phyloP scores from a whole-genome alignment of 2,888 invertebrate genomes.

The Nowickia ferox region DNA sequence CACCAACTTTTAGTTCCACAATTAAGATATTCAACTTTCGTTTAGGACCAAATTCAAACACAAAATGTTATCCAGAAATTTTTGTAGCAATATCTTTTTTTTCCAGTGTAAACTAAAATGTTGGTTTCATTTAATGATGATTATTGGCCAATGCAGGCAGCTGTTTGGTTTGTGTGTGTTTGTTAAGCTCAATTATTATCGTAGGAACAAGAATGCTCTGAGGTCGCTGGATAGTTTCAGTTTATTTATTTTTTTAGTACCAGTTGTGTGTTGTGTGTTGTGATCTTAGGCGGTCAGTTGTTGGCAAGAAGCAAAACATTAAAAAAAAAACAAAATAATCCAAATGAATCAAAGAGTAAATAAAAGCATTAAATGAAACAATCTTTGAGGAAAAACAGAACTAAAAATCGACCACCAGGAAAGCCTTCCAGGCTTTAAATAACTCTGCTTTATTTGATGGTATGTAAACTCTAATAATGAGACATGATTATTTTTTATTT shows the following conservation, averaged over 20 bases:
- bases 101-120: conserved; percentile 35
- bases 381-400: not conserved
- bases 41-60: too few relatives aligned
- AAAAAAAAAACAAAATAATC: conserved; percentile 26
- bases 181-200: conserved; percentile 40
- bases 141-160: conserved; percentile 71
- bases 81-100: not conserved
- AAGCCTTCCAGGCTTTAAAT: conserved; percentile 67
- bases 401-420: conserved; percentile 68
- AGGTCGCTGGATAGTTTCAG: conserved; percentile 48
- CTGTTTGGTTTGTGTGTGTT: conserved; percentile 58
- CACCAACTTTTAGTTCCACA: not conserved
- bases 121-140: conserved; percentile 66
- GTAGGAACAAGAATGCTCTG: conserved; percentile 56
- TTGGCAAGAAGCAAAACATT: conserved; percentile 32
- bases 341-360: conserved; percentile 28
- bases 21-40: too few relatives aligned
- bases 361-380: conserved; percentile 5
- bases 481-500: conserved; percentile 68
- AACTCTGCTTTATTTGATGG: conserved; percentile 68
- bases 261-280: conserved; percentile 49
- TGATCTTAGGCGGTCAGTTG: conserved; percentile 42
- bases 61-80: not conserved
- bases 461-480: conserved; percentile 71
- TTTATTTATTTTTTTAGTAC: not conserved